These are phyloP conservation scores for Peromyscus aztecus DNA, from an alignment of 2,797 vertebrate species.

Conservation along the genomic window DNA sequence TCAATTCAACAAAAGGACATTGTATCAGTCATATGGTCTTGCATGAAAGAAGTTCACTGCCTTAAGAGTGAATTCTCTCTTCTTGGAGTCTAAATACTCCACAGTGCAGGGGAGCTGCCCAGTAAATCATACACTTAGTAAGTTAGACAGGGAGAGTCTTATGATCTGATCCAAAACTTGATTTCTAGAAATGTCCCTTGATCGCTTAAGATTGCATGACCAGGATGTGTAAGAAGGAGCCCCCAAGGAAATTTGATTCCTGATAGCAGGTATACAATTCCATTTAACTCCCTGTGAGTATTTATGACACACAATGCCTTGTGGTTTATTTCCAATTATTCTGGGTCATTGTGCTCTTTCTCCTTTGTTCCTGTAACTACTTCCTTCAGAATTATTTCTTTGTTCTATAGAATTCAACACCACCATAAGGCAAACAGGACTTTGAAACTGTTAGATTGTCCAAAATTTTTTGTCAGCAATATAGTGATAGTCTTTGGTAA, in stretches of 20 bases:
- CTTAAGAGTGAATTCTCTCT: neutral
- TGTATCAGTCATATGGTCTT: neutral
- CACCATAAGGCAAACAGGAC: neutral
- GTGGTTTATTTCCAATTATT: neutral
- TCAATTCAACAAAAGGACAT: neutral
- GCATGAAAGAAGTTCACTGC: constrained; percentile 8
- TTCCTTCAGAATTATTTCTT: neutral
- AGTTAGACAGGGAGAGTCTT: neutral
- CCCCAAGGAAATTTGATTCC: constrained; percentile 15
- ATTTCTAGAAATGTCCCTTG: constrained; percentile 18
- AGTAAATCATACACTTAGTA: neutral
- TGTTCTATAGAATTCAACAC: neutral
- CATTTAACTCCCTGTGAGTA: constrained; percentile 12
- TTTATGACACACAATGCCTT: neutral
- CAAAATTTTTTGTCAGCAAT: neutral
- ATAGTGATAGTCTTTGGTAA: constrained; percentile 17
- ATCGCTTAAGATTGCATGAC: neutral
- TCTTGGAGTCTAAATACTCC: neutral
- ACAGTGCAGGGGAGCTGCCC: neutral
- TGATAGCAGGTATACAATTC: constrained; percentile 18
- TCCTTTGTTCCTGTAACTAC: neutral
- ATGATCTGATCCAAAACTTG: neutral
- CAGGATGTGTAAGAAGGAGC: neutral
- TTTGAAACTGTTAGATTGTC: neutral
- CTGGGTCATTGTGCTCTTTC: constrained; percentile 37